Evolutionary conservation across 1,140 invertebrate genomes (phyloP).

Genomic region (Drosophila novamexicana): DNA sequence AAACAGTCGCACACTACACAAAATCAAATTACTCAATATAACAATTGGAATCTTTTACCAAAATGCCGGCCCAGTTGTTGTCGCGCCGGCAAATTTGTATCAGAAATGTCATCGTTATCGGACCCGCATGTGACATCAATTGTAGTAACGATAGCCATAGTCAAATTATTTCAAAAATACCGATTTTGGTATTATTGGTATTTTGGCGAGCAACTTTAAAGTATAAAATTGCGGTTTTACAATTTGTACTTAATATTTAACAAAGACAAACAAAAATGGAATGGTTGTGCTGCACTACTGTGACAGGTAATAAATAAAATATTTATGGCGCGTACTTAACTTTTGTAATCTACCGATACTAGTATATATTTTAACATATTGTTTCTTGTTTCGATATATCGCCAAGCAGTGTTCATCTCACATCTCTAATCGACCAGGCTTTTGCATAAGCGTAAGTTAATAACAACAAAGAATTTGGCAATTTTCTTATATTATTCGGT

Average conservation of each 20-base stretch:
- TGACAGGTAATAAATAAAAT: background rate
- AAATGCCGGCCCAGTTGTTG: slow-evolving; percentile 38
- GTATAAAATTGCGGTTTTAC: background rate
- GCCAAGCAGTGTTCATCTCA: background rate
- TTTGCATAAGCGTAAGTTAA: slow-evolving; percentile 55
- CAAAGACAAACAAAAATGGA: no score
- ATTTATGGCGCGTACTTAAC: no score
- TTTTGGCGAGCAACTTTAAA: background rate
- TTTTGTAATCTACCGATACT: slow-evolving; percentile 1
- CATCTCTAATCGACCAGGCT: slow-evolving; percentile 30
- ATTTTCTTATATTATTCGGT: slow-evolving; percentile 4
- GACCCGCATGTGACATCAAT: background rate
- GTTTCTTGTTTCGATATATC: slow-evolving; percentile 8
- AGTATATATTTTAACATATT: background rate
- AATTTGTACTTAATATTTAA: no score
- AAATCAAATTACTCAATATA: slow-evolving; percentile 11
- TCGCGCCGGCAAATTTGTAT: slow-evolving; percentile 57
- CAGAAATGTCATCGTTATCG: slow-evolving; percentile 28
- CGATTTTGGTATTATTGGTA: background rate
- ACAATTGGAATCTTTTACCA: slow-evolving; percentile 19
- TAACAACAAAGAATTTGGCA: slow-evolving; percentile 36
- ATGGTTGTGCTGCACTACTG: no score
- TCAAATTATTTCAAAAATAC: no score
- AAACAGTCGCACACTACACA: slow-evolving; percentile 17
- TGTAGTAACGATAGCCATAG: background rate